These are phyloP conservation scores for Acrobeloides nanus DNA, from an alignment of 2,888 invertebrate genomes.

Conservation along the genomic window DNA sequence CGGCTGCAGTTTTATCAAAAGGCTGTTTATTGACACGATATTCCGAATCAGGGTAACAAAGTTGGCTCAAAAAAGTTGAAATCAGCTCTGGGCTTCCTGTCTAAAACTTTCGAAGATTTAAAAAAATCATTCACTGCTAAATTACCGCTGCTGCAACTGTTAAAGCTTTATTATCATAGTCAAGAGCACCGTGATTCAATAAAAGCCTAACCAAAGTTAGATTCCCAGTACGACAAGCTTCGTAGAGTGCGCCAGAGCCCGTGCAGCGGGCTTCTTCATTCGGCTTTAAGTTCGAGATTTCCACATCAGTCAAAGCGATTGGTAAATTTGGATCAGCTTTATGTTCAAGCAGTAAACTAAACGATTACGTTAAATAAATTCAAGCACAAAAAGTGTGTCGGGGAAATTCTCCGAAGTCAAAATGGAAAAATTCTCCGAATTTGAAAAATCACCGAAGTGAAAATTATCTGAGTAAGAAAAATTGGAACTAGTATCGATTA, in stretches of 20 bases:
- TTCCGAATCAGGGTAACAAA: slow-evolving; percentile 70
- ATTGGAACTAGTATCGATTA: no score
- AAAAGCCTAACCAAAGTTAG: slow-evolving; percentile 70
- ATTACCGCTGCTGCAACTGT: slow-evolving; percentile 36
- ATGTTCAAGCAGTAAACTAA: slow-evolving; percentile 59
- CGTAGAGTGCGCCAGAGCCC: slow-evolving; percentile 61
- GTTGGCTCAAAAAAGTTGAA: slow-evolving; percentile 34
- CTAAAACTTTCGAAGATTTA: not conserved
- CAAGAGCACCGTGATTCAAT: slow-evolving; percentile 73
- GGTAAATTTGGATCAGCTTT: slow-evolving; percentile 74
- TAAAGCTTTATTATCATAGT: slow-evolving; percentile 76
- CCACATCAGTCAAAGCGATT: slow-evolving; percentile 58
- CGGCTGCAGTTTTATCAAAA: slow-evolving; percentile 22
- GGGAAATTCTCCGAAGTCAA: no score
- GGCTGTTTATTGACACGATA: slow-evolving; percentile 77
- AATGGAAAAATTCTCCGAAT: no score
- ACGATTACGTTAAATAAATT: no score
- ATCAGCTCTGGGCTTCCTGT: no score
- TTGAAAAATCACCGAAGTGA: no score
- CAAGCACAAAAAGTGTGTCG: no score
- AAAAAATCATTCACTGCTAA: not conserved
- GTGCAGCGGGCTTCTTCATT: slow-evolving; percentile 36
- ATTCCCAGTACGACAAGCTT: slow-evolving; percentile 67
- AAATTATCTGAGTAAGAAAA: no score
- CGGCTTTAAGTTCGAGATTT: slow-evolving; percentile 29